Percentiles rank a stretch among this genome's conserved stretches.
phyloP scores from a whole-genome alignment of 2,797 vertebrate species.

The Emydoidea blandingii region DNA sequence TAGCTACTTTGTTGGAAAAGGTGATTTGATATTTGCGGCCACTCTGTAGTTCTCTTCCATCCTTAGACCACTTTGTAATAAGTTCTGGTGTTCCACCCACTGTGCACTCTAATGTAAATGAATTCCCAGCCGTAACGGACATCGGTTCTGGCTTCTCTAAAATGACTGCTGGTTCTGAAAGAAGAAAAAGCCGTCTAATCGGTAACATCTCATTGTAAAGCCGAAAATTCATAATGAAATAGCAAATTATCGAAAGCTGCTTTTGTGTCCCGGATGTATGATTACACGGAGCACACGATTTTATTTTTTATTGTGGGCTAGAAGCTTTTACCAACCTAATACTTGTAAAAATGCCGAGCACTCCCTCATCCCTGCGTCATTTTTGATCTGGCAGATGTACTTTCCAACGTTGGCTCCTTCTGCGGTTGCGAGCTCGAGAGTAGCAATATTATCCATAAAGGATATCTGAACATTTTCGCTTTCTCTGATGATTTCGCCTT shows the following conservation, averaged over 20 bases:
- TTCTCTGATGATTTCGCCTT: conserved; percentile 93
- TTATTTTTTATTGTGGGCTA: background rate
- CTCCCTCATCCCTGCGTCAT: conserved; percentile 94
- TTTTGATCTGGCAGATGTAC: conserved; percentile 94
- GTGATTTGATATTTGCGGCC: conserved; percentile 94
- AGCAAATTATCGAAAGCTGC: background rate
- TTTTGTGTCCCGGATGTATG: background rate
- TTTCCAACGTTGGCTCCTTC: conserved; percentile 89
- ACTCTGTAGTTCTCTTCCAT: conserved; percentile 90
- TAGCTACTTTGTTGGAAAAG: conserved; percentile 90
- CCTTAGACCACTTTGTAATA: conserved; percentile 95
- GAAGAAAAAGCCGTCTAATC: conserved; percentile 51
- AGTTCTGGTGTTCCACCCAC: conserved; percentile 95
- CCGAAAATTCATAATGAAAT: background rate
- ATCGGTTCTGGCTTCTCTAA: conserved; percentile 94
- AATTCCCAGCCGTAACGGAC: conserved; percentile 93
- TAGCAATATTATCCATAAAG: conserved; percentile 90
- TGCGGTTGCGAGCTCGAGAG: conserved; percentile 88
- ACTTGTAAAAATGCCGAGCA: conserved; percentile 93
- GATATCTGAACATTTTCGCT: conserved; percentile 90
- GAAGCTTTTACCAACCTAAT: conserved; percentile 89
- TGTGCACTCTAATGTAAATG: conserved; percentile 92
- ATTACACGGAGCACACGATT: background rate
- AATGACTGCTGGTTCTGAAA: conserved; percentile 95
- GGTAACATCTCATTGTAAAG: conserved; percentile 5